Conservation (phyloP, 1,140 invertebrate species). For the Polypedilum vanderplanki region DNA sequence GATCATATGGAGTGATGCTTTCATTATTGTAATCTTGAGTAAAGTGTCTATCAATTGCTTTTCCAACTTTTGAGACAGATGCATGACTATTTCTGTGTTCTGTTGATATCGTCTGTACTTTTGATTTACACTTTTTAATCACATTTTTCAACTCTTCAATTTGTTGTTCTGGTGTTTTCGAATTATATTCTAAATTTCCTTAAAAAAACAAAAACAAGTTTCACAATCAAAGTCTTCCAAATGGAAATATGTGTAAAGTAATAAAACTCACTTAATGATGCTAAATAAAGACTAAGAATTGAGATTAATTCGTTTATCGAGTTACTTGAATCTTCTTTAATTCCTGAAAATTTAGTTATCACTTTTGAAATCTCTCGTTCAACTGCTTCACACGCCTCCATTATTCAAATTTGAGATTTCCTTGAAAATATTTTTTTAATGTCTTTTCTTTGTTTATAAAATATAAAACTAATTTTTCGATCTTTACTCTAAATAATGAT, state of each 20-base stretch:
- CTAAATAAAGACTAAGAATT: conserved; percentile 30
- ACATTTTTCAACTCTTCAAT: conserved; percentile 59
- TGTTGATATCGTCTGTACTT: conserved; percentile 65
- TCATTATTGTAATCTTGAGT: conserved; percentile 57
- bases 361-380: conserved; percentile 92
- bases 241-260: background rate
- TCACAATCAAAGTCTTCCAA: conserved; percentile 21
- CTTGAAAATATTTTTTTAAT: background rate
- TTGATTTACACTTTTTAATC: conserved; percentile 65
- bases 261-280: background rate
- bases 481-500: too few relatives aligned
- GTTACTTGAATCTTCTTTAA: conserved; percentile 57
- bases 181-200: conserved; percentile 4
- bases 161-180: conserved; percentile 54
- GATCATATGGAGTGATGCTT: conserved; percentile 59
- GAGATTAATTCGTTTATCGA: conserved; percentile 30
- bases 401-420: conserved; percentile 41
- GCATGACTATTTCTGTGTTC: conserved; percentile 66
- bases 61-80: conserved; percentile 73
- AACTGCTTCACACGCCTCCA: conserved; percentile 85
- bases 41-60: conserved; percentile 74
- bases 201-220: conserved; percentile 32
- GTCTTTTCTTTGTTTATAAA: background rate
- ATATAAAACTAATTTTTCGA: too few relatives aligned
- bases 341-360: conserved; percentile 67